Base-by-base conservation (phyloP, 2,113 vertebrate species). In the Cyrtonyx montezumae region DNA sequence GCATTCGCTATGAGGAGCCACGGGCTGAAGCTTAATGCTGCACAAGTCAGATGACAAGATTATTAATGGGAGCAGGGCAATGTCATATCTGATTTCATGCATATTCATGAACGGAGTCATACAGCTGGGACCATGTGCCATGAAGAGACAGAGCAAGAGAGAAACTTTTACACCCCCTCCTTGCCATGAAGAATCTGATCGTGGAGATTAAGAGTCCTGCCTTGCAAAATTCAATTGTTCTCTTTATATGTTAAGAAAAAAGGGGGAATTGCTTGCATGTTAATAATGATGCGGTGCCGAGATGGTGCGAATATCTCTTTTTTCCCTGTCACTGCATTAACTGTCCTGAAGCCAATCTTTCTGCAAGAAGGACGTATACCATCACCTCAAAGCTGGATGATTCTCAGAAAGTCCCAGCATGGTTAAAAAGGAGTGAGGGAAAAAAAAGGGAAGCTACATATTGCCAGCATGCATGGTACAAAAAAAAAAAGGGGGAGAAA, bases 21-120 rank as follows among this genome's bases (percentile, higher is more conserved):
- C 95, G 96, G 97, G 94, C 98, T 97, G 97, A 97, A 97, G 98
- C 97, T 98, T 98, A 98, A 98, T 98, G 97, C 97, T 94, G 97
- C 97, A 97, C 98, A 98, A 98, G 98, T 98, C 97, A 96, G 98
- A 98, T 99, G 99, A 99, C 99, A 99, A 98, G 98, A 99, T 99
- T 99, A 99, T 99, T 99, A 99, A 99, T 99, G 98, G 97, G 98
- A 98, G 97, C 96, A 95, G 98, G 97, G 97, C 98, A 98, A 98
- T 98, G 98, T 98, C 98, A 98, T 98, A 98, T 98, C 98, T 98
- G 97, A 97, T 98, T 98, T 98, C 98, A 99, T 99, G 98, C 98
- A 99, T 99, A 99, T 99, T 99, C 98, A 99, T 98, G 98, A 98
- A 97, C 93, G 69, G 97, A 98, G 97, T 93, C 96, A 97, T 98